Evolutionary conservation across 2,113 vertebrate genomes (phyloP), one percentile per base, ranked within the genome.

Genomic region (Martes martes): DNA sequence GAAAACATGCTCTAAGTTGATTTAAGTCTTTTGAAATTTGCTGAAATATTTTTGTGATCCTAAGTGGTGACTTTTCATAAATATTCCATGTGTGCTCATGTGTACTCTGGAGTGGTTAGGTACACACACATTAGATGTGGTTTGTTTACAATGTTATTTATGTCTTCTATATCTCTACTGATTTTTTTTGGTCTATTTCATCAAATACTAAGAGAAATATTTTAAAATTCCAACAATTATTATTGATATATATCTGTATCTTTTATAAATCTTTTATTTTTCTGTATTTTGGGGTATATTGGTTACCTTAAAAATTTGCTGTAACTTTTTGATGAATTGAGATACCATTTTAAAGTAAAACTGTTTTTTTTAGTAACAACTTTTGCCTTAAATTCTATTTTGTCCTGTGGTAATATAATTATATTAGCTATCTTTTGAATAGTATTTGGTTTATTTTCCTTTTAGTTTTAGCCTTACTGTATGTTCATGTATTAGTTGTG

Each of bases 331-430:
- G 31, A 28, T 80, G n/a, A 95, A 79, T n/a, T 73, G 6, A 89
- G 47, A 36, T 89, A 39, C 36, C 18, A 65, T 73, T 96, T 92
- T 90, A 36, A 83, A 93, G 19, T 82, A 57, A 74, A 16, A 73
- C 14, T 89, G 14, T 84, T 31, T 65, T 36, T 67, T 67, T 47
- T 76, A 87, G 1, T 50, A 85, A 33, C 61, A 16, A 5, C 3
- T 95, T 92, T 92, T 57, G 88, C 47, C 47, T 74, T 89, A 86
- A 90, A 86, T 74, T 95, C 63, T 89, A 42, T 86, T 87, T 96
- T 89, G 39, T 89, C 82, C 52, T 9, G 9, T 67, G 83, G 42
- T 28, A 63, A 45, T 90, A 50, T 23, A 57, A 55, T 90, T 78
- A 71, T 84, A 50, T 79, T 74, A 80, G 31, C 55, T 71, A n/a